A percentile compares a stretch with the other conserved stretches of the same genome.
These are phyloP conservation scores for Syritta pipiens DNA, from an alignment of 2,888 invertebrate species.

Conservation along the genomic window DNA sequence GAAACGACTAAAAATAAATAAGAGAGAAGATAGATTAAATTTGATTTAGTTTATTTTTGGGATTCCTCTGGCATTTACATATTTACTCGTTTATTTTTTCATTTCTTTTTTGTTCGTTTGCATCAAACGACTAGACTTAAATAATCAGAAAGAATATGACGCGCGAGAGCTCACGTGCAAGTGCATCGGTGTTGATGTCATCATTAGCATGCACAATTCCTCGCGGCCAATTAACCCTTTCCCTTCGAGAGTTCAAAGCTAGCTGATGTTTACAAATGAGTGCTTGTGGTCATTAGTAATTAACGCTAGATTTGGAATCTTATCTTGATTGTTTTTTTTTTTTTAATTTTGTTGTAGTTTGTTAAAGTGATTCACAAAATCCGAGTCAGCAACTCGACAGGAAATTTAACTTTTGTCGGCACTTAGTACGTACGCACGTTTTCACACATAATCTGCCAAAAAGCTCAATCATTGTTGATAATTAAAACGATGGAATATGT, in stretches of 20 bases:
- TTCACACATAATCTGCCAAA: too few species aligned
- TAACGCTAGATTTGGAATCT: too few species aligned
- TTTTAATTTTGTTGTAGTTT: too few species aligned
- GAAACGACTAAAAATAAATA: slow-evolving; percentile 14
- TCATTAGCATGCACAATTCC: not conserved
- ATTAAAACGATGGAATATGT: too few species aligned
- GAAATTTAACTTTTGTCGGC: too few species aligned
- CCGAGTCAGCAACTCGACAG: too few species aligned
- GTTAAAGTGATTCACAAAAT: too few species aligned
- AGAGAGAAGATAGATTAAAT: slow-evolving; percentile 5
- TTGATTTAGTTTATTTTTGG: slow-evolving; percentile 3
- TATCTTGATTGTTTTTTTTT: too few species aligned
- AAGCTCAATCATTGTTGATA: too few species aligned
- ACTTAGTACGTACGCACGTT: too few species aligned
- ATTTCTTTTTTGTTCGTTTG: not conserved
- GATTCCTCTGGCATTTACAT: not conserved
- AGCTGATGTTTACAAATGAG: not conserved
- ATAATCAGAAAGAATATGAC: slow-evolving; percentile 23
- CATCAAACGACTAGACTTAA: not conserved
- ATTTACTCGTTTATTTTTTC: not conserved
- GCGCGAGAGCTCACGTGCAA: slow-evolving; percentile 32
- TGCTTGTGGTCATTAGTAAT: slow-evolving; percentile 1
- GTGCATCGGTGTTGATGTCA: not conserved
- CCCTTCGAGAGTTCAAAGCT: not conserved
- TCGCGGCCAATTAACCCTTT: slow-evolving; percentile 2